phyloP scores from a whole-genome alignment of 2,113 vertebrate species.

The Bambusicola thoracicus region DNA sequence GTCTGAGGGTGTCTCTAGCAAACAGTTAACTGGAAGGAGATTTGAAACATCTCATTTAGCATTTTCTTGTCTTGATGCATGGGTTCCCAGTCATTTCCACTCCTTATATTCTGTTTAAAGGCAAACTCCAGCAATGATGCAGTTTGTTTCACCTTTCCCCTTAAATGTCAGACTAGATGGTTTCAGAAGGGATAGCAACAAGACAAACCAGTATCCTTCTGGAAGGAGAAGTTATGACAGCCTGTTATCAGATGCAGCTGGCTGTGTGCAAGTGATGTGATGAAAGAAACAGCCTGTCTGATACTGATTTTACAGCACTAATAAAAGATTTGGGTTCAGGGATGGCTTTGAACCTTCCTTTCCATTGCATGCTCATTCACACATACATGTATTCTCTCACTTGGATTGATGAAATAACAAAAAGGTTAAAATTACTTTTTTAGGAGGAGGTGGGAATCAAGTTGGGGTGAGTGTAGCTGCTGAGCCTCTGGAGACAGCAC shows the following conservation, averaged over 20 bases:
- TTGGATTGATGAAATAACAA: slow-evolving; percentile 15
- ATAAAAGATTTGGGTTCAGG: background rate
- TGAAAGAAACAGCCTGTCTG: background rate
- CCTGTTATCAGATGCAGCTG: background rate
- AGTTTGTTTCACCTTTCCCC: background rate
- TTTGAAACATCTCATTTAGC: background rate
- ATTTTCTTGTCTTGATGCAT: background rate
- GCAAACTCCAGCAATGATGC: background rate
- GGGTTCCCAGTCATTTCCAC: background rate
- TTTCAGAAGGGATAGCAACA: background rate
- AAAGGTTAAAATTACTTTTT: background rate
- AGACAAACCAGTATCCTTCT: background rate
- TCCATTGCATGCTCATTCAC: background rate
- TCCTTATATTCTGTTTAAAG: background rate
- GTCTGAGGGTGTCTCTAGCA: background rate
- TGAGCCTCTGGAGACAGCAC: background rate
- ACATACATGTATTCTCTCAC: background rate
- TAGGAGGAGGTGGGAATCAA: accelerated
- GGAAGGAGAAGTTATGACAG: background rate
- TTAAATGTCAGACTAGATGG: background rate
- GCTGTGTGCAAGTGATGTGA: background rate
- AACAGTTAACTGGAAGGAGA: slow-evolving; percentile 16
- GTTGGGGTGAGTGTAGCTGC: background rate
- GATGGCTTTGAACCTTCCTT: background rate
- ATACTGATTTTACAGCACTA: background rate